Evolutionary conservation across 2,797 vertebrate species (phyloP), one percentile per base, ranked within the genome.

Genomic region (Xiphorhynchus erythropygius): DNA sequence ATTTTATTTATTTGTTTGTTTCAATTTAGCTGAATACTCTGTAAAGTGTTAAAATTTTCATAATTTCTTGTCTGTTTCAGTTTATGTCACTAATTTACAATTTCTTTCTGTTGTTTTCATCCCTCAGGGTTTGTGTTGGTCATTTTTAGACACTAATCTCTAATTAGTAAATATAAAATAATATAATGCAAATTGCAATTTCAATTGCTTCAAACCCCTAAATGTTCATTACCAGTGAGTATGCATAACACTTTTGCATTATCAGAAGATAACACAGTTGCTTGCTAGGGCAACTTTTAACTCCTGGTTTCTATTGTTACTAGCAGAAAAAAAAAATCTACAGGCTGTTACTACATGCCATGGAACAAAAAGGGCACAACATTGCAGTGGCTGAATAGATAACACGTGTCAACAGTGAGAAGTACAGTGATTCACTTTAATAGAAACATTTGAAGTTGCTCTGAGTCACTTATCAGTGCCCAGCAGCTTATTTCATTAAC

Each of bases 401-500:
- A 96, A 84, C 35, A 46, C 30, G 49, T 81, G 94, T 92, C 67
- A 89, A 28, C 69, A 75, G 53, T 76, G 16, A 81, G 75, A 94
- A 96, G 49, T 84, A 78, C 18, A 90, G 59, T 69, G 75, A 91
- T 90, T 95, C 94, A 70, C 80, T 90, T 78, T 94, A 96, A 91
- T 28, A 74, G 80, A 94, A 96, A 94, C 27, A 74, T 93, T 96
- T 97, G 87, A 97, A 97, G 83, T 90, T 90, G 30, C 69, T 96
- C 82, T 71, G 59, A 96, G 83, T 93, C 80, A 97, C 93, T 97
- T 97, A 97, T 96, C 96, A 93, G 89, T 89, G 60, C 76, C 56
- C 63, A 82, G 78, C 97, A 97, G 96, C 91, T 93, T 94, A 93
- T 94, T 95, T 95, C 93, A 96, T 97, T 97, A 96, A 75, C 93